phyloP scores from a whole-genome alignment of 1,140 invertebrate genomes.

The Gonatopus flavifemur region DNA sequence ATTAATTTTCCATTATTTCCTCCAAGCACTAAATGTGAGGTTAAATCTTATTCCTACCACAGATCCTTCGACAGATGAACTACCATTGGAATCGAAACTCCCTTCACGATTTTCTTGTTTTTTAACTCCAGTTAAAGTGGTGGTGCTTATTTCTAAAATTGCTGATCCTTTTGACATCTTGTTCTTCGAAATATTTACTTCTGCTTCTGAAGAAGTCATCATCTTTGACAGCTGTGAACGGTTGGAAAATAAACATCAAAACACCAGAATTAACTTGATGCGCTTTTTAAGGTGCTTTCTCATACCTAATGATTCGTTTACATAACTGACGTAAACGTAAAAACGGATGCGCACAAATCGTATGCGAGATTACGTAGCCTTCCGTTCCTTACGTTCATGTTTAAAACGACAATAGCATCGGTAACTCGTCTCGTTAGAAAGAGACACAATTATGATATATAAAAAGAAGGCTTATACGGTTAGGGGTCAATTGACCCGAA shows the following conservation, averaged over 20 bases:
- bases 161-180: slow-evolving; percentile 36
- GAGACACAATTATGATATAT: no score
- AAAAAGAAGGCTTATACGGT: no score
- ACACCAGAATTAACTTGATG: no score
- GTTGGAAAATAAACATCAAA: slow-evolving; percentile 5
- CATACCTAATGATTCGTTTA: no score
- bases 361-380: no score
- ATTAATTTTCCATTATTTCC: background rate
- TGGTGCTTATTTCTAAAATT: slow-evolving; percentile 49
- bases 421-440: no score
- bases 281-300: no score
- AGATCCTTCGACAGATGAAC: slow-evolving; percentile 55
- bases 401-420: no score
- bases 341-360: no score
- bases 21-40: background rate
- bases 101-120: slow-evolving; percentile 47
- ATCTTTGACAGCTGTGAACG: slow-evolving; percentile 40
- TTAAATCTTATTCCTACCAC: slow-evolving; percentile 42
- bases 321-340: no score
- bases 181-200: slow-evolving; percentile 33
- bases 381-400: no score
- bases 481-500: no score
- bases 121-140: slow-evolving; percentile 34
- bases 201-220: slow-evolving; percentile 47
- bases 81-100: slow-evolving; percentile 53